phyloP scores from a whole-genome alignment of 2,797 vertebrate genomes.

The Florisuga fusca region DNA sequence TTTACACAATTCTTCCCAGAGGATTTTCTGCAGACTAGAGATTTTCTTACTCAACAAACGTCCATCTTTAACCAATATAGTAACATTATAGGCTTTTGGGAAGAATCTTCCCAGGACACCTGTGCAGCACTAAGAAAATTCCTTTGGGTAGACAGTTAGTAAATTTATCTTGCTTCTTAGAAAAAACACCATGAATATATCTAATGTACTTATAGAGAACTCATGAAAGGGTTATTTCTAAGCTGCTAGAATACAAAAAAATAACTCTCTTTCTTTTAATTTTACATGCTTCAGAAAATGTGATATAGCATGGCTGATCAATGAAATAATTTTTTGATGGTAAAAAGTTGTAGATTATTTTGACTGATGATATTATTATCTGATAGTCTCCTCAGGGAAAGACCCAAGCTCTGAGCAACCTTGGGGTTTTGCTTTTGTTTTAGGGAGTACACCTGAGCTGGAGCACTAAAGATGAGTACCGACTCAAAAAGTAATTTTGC shows the following conservation, averaged over 20 bases:
- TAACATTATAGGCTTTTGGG: not conserved
- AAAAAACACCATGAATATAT: not conserved
- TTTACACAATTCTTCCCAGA: not conserved
- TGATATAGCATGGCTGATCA: not conserved
- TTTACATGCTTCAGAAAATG: conserved; percentile 11
- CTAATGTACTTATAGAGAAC: not conserved
- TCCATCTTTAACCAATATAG: not conserved
- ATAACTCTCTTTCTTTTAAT: conserved; percentile 5
- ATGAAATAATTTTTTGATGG: not conserved
- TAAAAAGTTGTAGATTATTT: not conserved
- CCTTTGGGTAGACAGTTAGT: not conserved
- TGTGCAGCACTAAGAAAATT: not conserved
- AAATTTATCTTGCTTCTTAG: not conserved
- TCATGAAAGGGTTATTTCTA: conserved; percentile 36
- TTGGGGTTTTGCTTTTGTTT: conserved; percentile 13
- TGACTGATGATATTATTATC: not conserved
- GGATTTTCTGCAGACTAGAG: not conserved
- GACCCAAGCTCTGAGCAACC: not conserved
- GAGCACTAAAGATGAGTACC: not conserved
- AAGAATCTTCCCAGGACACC: not conserved
- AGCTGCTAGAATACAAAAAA: not conserved
- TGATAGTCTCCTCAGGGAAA: not conserved
- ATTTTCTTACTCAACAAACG: not conserved
- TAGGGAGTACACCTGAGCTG: not conserved
- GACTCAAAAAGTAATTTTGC: conserved; percentile 20